These are phyloP conservation scores for Helicorthomorpha holstii DNA, from an alignment of 1,140 invertebrate species.

Conservation along the genomic window DNA sequence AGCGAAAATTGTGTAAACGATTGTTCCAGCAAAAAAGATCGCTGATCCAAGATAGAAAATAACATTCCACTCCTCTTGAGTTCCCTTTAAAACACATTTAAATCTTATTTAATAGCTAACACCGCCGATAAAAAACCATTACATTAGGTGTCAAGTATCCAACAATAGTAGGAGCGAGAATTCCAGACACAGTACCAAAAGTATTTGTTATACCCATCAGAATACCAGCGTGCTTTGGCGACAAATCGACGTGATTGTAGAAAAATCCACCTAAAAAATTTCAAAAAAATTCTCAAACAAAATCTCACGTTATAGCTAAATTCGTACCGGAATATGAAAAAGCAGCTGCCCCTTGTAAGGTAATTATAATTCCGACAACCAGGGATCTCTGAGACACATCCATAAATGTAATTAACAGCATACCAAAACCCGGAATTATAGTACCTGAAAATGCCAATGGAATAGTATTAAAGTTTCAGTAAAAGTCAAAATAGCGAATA, in stretches of 20 bases:
- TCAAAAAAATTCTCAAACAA: too few relatives aligned
- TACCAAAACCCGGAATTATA: background rate
- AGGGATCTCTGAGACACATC: background rate
- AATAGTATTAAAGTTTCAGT: too few relatives aligned
- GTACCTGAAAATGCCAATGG: too few relatives aligned
- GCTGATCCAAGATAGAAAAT: slow-evolving; percentile 19
- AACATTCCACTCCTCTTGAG: slow-evolving; percentile 18
- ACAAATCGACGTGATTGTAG: slow-evolving; percentile 18
- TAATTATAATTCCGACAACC: background rate
- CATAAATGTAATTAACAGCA: slow-evolving; percentile 1
- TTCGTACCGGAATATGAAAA: slow-evolving; percentile 6
- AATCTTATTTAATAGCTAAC: too few relatives aligned
- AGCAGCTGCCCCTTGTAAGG: background rate
- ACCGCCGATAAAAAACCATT: too few relatives aligned
- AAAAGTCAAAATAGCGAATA: background rate
- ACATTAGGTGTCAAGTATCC: slow-evolving; percentile 16
- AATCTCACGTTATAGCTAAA: background rate
- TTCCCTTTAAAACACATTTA: too few relatives aligned
- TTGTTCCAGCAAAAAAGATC: slow-evolving; percentile 20
- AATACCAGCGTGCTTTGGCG: slow-evolving; percentile 19
- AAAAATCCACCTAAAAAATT: slow-evolving; percentile 22
- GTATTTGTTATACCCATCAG: slow-evolving; percentile 24
- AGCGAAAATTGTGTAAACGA: slow-evolving; percentile 26
- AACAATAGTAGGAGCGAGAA: slow-evolving; percentile 16
- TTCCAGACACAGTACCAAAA: slow-evolving; percentile 21